Evolutionary conservation across 2,113 vertebrate genomes (phyloP).

Genomic region (Eptatretus burgeri): DNA sequence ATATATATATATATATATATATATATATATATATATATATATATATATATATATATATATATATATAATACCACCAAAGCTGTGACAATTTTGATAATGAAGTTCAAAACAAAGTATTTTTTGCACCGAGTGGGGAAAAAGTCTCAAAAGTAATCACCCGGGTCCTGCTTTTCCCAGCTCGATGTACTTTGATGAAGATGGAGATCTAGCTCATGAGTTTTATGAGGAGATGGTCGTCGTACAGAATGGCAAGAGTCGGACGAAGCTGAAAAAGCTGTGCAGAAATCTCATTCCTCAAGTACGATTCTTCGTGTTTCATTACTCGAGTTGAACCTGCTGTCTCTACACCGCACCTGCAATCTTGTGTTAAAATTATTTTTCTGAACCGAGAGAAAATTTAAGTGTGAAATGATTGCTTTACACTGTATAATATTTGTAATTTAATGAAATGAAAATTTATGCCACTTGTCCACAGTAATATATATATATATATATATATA

Average conservation of each 20-base stretch:
- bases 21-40: too few species aligned
- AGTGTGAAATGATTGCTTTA: not conserved
- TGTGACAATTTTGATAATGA: too few species aligned
- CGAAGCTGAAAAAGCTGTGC: conserved; percentile 76
- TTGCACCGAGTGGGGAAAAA: too few species aligned
- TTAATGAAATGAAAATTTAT: too few species aligned
- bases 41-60: too few species aligned
- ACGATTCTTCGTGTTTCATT: conserved; percentile 9
- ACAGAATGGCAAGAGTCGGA: conserved; percentile 70
- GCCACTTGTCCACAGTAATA: too few species aligned
- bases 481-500: too few species aligned
- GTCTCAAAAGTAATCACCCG: not conserved
- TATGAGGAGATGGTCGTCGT: conserved; percentile 86
- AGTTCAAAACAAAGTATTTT: too few species aligned
- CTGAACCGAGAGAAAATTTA: not conserved
- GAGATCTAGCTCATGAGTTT: conserved; percentile 86
- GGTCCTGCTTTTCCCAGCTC: conserved; percentile 25
- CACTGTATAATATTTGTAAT: not conserved
- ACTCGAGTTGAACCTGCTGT: not conserved
- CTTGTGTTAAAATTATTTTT: not conserved
- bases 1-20: too few species aligned
- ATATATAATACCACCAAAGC: too few species aligned
- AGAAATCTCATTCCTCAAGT: conserved; percentile 96
- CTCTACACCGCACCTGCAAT: not conserved
- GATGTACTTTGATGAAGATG: conserved; percentile 84